Evolutionary conservation across 2,113 vertebrate genomes (phyloP).

Genomic region (Arizona elegans): DNA sequence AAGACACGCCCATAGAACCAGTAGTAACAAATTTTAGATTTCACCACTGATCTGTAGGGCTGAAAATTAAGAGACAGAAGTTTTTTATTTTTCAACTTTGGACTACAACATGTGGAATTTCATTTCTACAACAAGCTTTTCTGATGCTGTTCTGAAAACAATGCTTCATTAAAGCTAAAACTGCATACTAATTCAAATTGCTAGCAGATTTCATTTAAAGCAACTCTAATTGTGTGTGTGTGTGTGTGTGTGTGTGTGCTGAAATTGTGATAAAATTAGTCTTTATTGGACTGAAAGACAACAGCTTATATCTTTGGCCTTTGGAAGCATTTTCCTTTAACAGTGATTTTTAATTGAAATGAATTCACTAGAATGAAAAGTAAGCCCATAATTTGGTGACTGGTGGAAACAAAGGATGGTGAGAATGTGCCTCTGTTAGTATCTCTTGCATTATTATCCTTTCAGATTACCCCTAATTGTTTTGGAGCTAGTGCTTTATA

Average conservation of each 20-base stretch:
- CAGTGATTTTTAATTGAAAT: neutral
- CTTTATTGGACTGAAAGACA: neutral
- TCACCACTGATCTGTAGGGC: neutral
- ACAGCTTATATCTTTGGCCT: neutral
- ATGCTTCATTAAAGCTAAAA: neutral
- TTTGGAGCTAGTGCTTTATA: too few relatives aligned
- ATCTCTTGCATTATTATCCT: neutral
- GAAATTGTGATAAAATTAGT: neutral
- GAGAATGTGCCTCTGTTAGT: neutral
- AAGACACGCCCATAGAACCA: too few relatives aligned
- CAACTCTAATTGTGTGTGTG: neutral
- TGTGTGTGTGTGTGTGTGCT: neutral
- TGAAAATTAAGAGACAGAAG: neutral
- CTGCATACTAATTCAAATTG: neutral
- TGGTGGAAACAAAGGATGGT: conserved; percentile 5
- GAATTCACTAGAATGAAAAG: neutral
- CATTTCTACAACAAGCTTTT: neutral
- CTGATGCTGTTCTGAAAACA: neutral
- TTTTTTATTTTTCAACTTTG: neutral
- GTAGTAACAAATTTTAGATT: too few relatives aligned
- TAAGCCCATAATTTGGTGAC: neutral
- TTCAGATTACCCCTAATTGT: neutral
- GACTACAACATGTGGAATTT: neutral
- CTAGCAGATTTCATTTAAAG: neutral
- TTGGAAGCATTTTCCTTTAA: neutral